These are phyloP conservation scores for Parasteatoda tepidariorum DNA, from an alignment of 1,140 invertebrate genomes.

Conservation along the genomic window DNA sequence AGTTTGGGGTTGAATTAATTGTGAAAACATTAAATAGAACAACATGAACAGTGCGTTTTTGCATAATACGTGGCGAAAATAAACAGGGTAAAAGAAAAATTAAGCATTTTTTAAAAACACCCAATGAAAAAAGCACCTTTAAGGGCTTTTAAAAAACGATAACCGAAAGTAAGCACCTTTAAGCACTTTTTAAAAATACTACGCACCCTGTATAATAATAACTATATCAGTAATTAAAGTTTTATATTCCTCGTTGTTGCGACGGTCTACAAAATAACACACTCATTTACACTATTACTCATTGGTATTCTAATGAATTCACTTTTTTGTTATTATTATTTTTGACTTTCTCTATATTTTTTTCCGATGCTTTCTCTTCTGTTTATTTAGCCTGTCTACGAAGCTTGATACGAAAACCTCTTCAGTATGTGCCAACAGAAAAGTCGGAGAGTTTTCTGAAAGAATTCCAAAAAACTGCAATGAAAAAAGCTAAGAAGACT, in stretches of 20 bases:
- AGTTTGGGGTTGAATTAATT: too few species aligned
- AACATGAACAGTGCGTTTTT: too few species aligned
- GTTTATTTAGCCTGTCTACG: slow-evolving; percentile 31
- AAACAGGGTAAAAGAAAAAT: too few species aligned
- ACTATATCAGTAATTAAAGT: background rate
- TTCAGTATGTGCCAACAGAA: slow-evolving; percentile 27
- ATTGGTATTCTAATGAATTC: background rate
- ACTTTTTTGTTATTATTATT: background rate
- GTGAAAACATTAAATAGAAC: too few species aligned
- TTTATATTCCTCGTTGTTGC: background rate
- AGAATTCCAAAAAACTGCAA: slow-evolving; percentile 45
- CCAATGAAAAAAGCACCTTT: too few species aligned
- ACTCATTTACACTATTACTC: background rate
- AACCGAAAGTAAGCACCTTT: too few species aligned
- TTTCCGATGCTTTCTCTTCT: background rate
- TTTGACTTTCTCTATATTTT: background rate
- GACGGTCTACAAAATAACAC: background rate
- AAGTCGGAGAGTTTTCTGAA: slow-evolving; percentile 40
- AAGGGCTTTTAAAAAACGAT: too few species aligned
- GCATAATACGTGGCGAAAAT: too few species aligned
- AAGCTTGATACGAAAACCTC: background rate
- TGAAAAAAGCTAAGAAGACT: slow-evolving; percentile 56
- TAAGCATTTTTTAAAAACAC: too few species aligned
- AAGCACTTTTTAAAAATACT: too few species aligned
- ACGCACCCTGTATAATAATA: too few species aligned